Conservation (phyloP, 2,888 invertebrate genomes). For the Nomada lathburiana region DNA sequence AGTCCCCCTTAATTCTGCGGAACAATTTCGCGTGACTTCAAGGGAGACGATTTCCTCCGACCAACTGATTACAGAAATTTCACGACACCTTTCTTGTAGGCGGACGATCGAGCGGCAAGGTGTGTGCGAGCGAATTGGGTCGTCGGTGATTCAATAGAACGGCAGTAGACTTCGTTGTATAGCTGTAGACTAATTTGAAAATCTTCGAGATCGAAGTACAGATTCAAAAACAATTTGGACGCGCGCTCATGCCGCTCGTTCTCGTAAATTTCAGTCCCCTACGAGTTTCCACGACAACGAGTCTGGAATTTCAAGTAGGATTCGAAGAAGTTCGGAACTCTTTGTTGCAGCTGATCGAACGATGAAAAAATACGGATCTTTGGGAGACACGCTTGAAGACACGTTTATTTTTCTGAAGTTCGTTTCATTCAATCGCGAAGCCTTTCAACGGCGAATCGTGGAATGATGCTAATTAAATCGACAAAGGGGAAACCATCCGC, state of each 20-base stretch:
- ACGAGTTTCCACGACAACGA: not conserved
- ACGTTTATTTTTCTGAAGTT: not conserved
- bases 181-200: not conserved
- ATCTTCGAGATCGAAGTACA: not conserved
- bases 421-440: not conserved
- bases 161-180: not conserved
- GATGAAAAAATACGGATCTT: not conserved
- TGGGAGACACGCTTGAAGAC: not conserved
- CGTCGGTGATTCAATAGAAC: not conserved
- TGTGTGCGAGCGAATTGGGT: not conserved
- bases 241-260: not conserved
- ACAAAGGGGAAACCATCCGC: constrained; percentile 1
- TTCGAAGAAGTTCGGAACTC: not conserved
- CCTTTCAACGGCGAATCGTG: not conserved
- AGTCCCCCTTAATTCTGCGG: not conserved
- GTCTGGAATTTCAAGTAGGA: not conserved
- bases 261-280: not conserved
- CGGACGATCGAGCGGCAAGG: not conserved
- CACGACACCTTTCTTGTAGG: not conserved
- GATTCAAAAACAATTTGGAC: not conserved
- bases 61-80: not conserved
- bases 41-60: not conserved
- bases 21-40: not conserved
- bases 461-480: constrained; percentile 31
- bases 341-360: not conserved